Evolutionary conservation across 1,140 invertebrate species (phyloP).

Genomic region (Steinernema feltiae): DNA sequence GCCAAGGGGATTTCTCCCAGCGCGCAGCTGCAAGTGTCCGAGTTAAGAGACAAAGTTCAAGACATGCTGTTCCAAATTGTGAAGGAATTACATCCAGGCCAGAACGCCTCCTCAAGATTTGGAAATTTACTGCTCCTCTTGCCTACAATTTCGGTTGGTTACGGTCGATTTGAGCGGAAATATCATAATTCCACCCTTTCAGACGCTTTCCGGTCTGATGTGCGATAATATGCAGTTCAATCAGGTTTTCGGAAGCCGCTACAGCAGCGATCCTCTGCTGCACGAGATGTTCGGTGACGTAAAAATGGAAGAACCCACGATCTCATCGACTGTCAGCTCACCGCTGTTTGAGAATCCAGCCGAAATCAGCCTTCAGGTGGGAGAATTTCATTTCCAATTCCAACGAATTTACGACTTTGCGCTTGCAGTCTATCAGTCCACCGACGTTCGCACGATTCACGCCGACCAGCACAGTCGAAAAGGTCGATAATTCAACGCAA

Average conservation of each 20-base stretch:
- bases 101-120: slow-evolving; percentile 52
- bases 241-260: slow-evolving; percentile 51
- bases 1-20: slow-evolving; percentile 52
- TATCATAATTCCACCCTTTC: slow-evolving; percentile 20
- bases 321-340: slow-evolving; percentile 40
- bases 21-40: slow-evolving; percentile 45
- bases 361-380: slow-evolving; percentile 40
- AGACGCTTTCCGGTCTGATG: slow-evolving; percentile 55
- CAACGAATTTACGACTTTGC: too few relatives aligned
- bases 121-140: slow-evolving; percentile 48
- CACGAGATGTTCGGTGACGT: slow-evolving; percentile 52
- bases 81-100: slow-evolving; percentile 50
- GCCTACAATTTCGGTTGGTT: slow-evolving; percentile 47
- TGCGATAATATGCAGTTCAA: slow-evolving; percentile 57
- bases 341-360: slow-evolving; percentile 49
- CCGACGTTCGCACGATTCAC: background rate
- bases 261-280: slow-evolving; percentile 47
- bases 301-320: slow-evolving; percentile 27
- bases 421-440: background rate
- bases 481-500: background rate
- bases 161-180: background rate
- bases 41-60: slow-evolving; percentile 51
- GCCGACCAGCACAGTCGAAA: background rate
- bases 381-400: background rate
- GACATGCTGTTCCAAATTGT: slow-evolving; percentile 58